These are phyloP conservation scores for human (Homo sapiens) DNA, from an alignment of 2,113 vertebrate genomes.

Conservation along the genomic window GRCh38 chr18:50251501-50252000, in stretches of 20 bases:
- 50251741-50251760: constrained; percentile 49
- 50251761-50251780: constrained; percentile 86
- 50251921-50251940: background rate
- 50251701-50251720: constrained; percentile 85
- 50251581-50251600: constrained; percentile 54
- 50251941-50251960: background rate
- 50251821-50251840: background rate
- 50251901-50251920: background rate
- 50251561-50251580: constrained; percentile 61
- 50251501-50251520: constrained; percentile 77
- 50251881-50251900: background rate
- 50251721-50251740: constrained; percentile 82
- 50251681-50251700: constrained; percentile 77
- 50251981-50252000: background rate
- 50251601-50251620: constrained; percentile 72
- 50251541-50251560: constrained; percentile 80
- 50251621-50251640: constrained; percentile 87
- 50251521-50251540: constrained; percentile 69
- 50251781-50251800: constrained; percentile 80
- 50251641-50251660: constrained; percentile 88
- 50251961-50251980: background rate
- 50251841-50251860: background rate
- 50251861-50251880: background rate
- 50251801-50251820: background rate
- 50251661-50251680: constrained; percentile 83